Base-by-base conservation (phyloP, 2,888 invertebrate species). In the Cerastis leucographa region DNA sequence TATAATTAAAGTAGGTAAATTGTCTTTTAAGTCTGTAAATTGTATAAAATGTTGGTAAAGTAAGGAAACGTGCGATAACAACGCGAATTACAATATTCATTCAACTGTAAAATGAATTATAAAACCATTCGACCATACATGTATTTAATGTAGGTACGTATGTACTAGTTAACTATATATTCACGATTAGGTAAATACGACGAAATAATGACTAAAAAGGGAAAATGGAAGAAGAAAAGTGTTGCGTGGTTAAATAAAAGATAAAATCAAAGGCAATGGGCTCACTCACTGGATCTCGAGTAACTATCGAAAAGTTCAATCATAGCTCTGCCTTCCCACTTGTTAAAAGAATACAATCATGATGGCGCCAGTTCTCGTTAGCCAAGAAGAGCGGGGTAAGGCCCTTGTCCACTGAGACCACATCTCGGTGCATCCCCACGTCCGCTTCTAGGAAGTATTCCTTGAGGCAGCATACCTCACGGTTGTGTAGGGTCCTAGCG, bases 11-110 rank as follows among this genome's bases (percentile, higher is more conserved):
- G 7, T 44, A 7, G 44, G 19, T 54, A n/a, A n/a, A n/a, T n/a
- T n/a, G n/a, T n/a, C n/a, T n/a, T 74, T 74, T 64, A 74, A 11
- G 44, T 65, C 8, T 64, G 11, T 42, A 46, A 17, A 29, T 5
- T 22, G 11, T 22, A 62, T 51, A 9, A 64, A 72, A 56, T 29
- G 7, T 70, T 29, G 14, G 17, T 68, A 54, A n/a, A 8, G 42
- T 51, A n/a, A 62, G n/a, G n/a, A 51, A 42, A 49, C 11, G 9
- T n/a, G 2, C 35, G 44, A 29, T 62, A 75, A 25, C 19, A 25
- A 40, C 3, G 9, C 44, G n/a, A 51, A 35, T 75, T 25, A 42
- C n/a, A 11, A 64, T 19, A 11, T n/a, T 54, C 19, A 46, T 25
- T 64, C 11, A 54, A 40, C 40, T 7, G 25, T 25, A 7, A 46